Base-by-base conservation (phyloP, 2,797 vertebrate species). In the Hozukius guyotensis region DNA sequence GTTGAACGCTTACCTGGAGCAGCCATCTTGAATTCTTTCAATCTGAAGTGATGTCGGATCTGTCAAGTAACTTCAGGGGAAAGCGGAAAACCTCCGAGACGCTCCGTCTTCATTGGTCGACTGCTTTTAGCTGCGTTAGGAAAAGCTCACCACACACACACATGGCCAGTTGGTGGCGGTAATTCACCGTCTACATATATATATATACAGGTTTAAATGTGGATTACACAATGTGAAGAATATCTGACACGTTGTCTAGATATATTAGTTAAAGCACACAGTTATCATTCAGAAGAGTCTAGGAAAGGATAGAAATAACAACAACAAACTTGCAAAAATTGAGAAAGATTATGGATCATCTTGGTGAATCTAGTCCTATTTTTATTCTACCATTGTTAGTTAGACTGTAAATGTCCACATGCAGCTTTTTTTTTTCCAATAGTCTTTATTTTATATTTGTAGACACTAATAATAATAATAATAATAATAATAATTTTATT, bases 1-100 rank as follows among this genome's bases (percentile, higher is more conserved):
- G 90, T 93, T 92, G 83, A 92, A 94, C 88, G 89, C 95, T 94
- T 94, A 96, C 96, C 96, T 96, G 95, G 87, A 85, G 90, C 95
- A 82, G 95, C 95, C 96, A 96, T 96, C 95, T 96, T 96, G 95
- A 94, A 92, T 89, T 93, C 91, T 95, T 93, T 94, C 94, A 93
- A 92, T 94, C 94, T 95, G 83, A 93, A 95, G 93, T 95, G 83
- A 93, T 94, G 91, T 94, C 87, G 82, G 91, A 95, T 95, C 93
- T 95, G 95, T 94, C 95, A 95, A 95, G 13, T 95, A 94, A 93
- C 76, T 93, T 94, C 85, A 46, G 75, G 75, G 83, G 91, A 94
- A 94, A 93, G 92, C 92, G 90, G 92, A 93, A 95, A 92, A 92
- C 82, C 88, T 90, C 87, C 25, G 84, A 74, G 83, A 87, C 66